Conservation (phyloP, 2,888 invertebrate species). For the Eristalis pertinax region DNA sequence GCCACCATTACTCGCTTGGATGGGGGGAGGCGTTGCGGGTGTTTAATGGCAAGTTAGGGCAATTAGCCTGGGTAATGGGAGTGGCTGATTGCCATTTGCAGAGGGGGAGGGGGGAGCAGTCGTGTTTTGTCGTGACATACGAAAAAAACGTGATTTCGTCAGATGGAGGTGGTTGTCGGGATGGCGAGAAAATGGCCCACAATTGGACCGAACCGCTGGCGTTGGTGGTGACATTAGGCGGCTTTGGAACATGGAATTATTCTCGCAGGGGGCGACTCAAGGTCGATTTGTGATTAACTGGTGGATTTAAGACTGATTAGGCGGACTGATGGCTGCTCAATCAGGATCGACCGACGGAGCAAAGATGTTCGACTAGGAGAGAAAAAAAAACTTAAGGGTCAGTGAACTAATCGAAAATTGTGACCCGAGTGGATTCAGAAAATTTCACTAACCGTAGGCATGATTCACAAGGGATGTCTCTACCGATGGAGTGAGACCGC, state of each 20-base stretch:
- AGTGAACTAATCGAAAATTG: too few relatives aligned
- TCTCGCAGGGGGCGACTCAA: neutral
- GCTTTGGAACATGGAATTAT: neutral
- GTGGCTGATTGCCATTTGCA: neutral
- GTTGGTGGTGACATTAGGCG: neutral
- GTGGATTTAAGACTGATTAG: neutral
- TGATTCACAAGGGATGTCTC: too few relatives aligned
- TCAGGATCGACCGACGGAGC: too few relatives aligned
- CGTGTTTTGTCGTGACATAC: neutral
- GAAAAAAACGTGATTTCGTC: neutral
- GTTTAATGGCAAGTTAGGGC: slow-evolving; percentile 31
- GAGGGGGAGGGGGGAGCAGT: neutral
- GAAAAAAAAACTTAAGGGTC: too few relatives aligned
- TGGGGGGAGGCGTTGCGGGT: neutral
- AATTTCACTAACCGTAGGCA: too few relatives aligned
- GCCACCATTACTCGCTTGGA: neutral
- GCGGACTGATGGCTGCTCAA: too few relatives aligned
- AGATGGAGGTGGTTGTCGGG: neutral
- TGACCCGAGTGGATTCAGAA: too few relatives aligned
- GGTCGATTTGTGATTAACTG: neutral
- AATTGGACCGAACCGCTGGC: neutral
- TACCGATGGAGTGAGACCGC: too few relatives aligned
- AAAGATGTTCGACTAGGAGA: too few relatives aligned
- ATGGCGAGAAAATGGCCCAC: neutral
- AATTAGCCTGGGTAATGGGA: slow-evolving; percentile 36